A percentile compares a stretch with the other conserved stretches of the same genome.
Conservation (phyloP, 2,113 vertebrate species). For the Argyrosomus japonicus region DNA sequence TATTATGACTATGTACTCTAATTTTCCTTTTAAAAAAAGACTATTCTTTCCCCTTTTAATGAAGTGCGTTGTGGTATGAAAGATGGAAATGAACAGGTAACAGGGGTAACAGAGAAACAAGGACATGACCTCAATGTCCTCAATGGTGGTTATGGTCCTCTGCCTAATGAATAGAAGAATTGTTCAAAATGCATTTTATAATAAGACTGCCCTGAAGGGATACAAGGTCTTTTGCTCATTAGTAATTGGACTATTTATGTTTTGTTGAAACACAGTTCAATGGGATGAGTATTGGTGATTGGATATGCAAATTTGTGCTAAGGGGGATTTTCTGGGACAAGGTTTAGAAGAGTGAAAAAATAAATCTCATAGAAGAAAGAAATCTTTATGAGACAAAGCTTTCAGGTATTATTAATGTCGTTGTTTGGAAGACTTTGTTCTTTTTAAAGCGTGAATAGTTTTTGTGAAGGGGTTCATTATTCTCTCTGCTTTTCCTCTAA, state of each 20-base stretch:
- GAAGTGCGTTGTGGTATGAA: conserved; percentile 12
- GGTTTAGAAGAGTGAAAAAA: not conserved
- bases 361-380: conserved; percentile 1
- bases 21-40: too few relatives aligned
- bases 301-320: not conserved
- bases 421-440: not conserved
- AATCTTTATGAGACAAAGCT: not conserved
- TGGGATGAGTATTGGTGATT: conserved; percentile 1
- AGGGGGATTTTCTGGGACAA: not conserved
- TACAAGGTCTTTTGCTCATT: conserved; percentile 14
- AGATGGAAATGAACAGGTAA: conserved; percentile 30
- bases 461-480: conserved; percentile 21
- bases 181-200: conserved; percentile 1
- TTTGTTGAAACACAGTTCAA: not conserved
- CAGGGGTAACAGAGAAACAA: conserved; percentile 24
- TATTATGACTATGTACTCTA: too few relatives aligned
- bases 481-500: conserved; percentile 5
- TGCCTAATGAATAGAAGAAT: conserved; percentile 21
- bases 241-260: not conserved
- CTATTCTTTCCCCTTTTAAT: conserved; percentile 7
- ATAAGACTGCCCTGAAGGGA: not conserved
- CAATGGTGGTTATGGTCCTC: not conserved
- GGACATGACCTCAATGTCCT: conserved; percentile 36
- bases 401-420: conserved; percentile 4
- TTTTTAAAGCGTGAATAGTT: conserved; percentile 16